phyloP scores from a whole-genome alignment of 2,888 invertebrate genomes.

The Xanthia icteritia region DNA sequence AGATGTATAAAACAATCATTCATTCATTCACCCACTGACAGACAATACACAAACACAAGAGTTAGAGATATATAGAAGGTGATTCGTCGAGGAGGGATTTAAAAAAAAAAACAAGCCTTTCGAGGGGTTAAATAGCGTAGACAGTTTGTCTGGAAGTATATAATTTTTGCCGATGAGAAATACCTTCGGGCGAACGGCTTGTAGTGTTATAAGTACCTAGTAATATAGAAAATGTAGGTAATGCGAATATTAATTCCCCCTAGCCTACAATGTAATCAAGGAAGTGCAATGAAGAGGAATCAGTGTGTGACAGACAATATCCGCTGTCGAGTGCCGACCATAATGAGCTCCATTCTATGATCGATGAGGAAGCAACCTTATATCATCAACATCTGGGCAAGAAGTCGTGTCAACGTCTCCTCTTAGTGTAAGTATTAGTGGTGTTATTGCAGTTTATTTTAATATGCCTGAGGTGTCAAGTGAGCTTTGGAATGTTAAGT shows the following conservation, averaged over 20 bases:
- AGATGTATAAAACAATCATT: too few relatives aligned
- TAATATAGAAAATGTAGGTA: background rate
- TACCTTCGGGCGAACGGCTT: too few relatives aligned
- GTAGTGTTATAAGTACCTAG: background rate
- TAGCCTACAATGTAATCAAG: background rate
- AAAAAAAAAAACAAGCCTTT: too few relatives aligned
- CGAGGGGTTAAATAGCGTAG: too few relatives aligned
- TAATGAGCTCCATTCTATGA: constrained; percentile 52
- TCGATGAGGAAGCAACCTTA: constrained; percentile 46
- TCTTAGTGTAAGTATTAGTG: constrained; percentile 6
- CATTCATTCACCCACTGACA: too few relatives aligned
- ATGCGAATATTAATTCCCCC: background rate
- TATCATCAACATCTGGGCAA: constrained; percentile 41
- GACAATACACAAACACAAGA: too few relatives aligned
- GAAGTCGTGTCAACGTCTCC: constrained; percentile 39
- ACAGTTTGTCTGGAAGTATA: too few relatives aligned
- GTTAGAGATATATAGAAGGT: too few relatives aligned
- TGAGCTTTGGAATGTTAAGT: background rate
- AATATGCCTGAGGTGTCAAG: background rate
- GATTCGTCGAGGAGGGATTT: too few relatives aligned
- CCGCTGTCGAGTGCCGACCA: constrained; percentile 27
- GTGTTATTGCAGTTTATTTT: constrained; percentile 15
- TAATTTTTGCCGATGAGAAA: too few relatives aligned
- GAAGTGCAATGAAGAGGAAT: constrained; percentile 50
- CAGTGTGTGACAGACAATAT: constrained; percentile 52